Base-by-base conservation (phyloP, 2,113 vertebrate genomes). In the Azemiops feae region DNA sequence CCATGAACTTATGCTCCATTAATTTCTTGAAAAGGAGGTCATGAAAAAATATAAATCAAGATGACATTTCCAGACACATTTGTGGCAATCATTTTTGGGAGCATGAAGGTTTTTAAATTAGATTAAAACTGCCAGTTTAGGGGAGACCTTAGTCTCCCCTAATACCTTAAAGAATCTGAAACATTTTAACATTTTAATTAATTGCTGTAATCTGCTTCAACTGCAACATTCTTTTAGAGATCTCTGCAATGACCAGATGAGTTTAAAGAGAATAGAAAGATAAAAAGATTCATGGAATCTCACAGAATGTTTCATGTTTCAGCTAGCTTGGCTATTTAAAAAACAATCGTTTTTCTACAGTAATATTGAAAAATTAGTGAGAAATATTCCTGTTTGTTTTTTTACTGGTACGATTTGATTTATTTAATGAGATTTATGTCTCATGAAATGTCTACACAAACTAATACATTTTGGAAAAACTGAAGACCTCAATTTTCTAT, bases 221-320 rank as follows among this genome's bases (percentile, higher is more conserved):
- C 92, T 14, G 3, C 53, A 20, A 91, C 60, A 39, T 85, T 93
- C 95, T 89, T 94, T 81, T 81, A 81, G 0, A 0, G 0, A 93
- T 89, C 87, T 94, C 86, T 88, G 0, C 94, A 74, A 94, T 90
- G 30, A 91, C 0, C n/a, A 34, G 7, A 54, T 94, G 9, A 90
- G 43, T 74, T 69, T 93, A 94, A 94, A 39, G 91, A 20, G 55
- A 95, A 94, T 95, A 94, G 95, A 95, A 94, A 94, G 90, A 74
- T 95, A 8, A 55, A 57, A 95, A 45, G 39, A 53, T 92, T 93
- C 87, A 92, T 91, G 25, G 93, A 89, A 94, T 93, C 94, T 94
- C 22, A 91, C 1, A 30, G 53, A 20, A 39, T 18, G 16, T 47
- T 91, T 88, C 22, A 50, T 93, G 92, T 55, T 95, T 95, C 50